Evolutionary conservation across 2,797 vertebrate species (phyloP).

Genomic region (Cyclura pinguis): DNA sequence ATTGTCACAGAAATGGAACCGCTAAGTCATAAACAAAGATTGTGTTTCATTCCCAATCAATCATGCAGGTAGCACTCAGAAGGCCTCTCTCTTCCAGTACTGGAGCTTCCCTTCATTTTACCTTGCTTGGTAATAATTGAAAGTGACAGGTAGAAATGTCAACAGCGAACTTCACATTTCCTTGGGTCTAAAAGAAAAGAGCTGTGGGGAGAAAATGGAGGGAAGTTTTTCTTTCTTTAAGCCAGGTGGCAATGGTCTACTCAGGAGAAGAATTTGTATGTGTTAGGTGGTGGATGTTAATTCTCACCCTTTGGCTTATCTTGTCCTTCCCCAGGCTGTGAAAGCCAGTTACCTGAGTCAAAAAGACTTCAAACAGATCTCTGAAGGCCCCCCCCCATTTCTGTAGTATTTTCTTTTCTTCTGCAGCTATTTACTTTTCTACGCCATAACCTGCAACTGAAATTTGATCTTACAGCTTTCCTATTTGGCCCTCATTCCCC

Average conservation of each 20-base stretch:
- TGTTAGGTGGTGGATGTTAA: neutral
- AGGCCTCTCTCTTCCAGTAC: neutral
- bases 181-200: neutral
- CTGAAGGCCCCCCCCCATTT: neutral
- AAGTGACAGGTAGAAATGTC: conserved; percentile 2
- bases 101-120: neutral
- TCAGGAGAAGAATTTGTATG: neutral
- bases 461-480: no score
- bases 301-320: neutral
- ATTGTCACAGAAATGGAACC: neutral
- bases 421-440: neutral
- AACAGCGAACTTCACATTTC: conserved; percentile 7
- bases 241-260: neutral
- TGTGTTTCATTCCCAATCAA: neutral
- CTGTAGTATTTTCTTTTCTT: neutral
- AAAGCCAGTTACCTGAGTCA: neutral
- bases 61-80: neutral
- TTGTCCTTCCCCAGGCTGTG: no score
- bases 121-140: neutral
- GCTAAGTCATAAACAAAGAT: neutral
- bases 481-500: neutral
- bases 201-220: neutral
- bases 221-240: neutral
- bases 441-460: neutral
- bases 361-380: neutral